phyloP scores from a whole-genome alignment of 1,140 invertebrate genomes.

The Lysiphlebus fabarum region DNA sequence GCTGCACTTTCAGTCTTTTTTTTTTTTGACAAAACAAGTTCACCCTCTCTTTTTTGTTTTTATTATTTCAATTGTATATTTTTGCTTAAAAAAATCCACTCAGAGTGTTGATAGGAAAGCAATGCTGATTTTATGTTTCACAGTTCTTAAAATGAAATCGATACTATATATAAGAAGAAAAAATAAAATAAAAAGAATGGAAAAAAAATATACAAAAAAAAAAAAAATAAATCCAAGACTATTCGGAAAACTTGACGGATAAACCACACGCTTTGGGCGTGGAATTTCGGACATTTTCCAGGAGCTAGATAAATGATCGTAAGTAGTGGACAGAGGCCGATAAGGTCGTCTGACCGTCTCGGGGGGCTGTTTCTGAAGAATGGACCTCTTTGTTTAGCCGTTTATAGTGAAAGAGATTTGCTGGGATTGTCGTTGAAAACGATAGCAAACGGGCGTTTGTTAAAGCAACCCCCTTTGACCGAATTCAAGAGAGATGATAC shows the following conservation, averaged over 20 bases:
- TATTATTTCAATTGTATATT: no score
- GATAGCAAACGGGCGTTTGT: slow-evolving; percentile 35
- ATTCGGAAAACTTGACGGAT: not conserved
- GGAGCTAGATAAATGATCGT: slow-evolving; percentile 52
- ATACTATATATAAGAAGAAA: not conserved
- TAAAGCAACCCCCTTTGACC: not conserved
- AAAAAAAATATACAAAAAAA: not conserved
- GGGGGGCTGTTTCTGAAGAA: slow-evolving; percentile 43
- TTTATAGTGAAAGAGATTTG: slow-evolving; percentile 57
- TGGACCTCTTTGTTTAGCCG: slow-evolving; percentile 57
- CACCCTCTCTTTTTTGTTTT: no score
- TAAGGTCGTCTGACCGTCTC: slow-evolving; percentile 37
- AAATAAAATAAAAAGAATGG: slow-evolving; percentile 2
- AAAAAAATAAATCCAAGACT: no score
- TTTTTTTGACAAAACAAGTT: not conserved
- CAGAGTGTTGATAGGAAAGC: no score
- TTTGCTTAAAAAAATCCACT: no score
- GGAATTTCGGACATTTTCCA: no score
- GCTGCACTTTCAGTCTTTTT: slow-evolving; percentile 6
- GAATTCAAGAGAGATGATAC: not conserved
- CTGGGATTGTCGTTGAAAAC: slow-evolving; percentile 43
- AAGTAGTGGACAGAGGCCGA: slow-evolving; percentile 50
- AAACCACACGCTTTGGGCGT: slow-evolving; percentile 6
- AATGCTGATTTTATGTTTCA: no score
- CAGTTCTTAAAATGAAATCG: no score